Base-by-base conservation (phyloP, 2,113 vertebrate species). In the Lathamus discolor region DNA sequence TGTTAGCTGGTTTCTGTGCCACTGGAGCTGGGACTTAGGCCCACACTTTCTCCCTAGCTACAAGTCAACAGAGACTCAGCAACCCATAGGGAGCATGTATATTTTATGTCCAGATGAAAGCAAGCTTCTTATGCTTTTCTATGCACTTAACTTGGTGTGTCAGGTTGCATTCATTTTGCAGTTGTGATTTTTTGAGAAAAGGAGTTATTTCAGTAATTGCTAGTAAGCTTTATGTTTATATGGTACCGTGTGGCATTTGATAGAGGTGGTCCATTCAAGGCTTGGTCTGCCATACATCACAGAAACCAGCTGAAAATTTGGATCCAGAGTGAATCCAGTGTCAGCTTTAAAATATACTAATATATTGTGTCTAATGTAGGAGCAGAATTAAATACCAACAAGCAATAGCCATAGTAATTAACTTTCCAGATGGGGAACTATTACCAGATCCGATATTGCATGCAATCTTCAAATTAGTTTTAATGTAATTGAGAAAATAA, bases 31-130 rank as follows among this genome's bases (percentile, higher is more conserved):
- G 29, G n/a, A 39, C 33, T 70, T 37, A 67, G 43, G 49, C 39
- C 29, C 62, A 67, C 72, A 39, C 25, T 77, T 88, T 51, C 18
- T 86, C 37, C 51, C 24, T n/a, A 41, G 68, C 46, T 88, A 35
- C 54, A 78, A 78, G 46, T 48, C 88, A 80, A 17, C 64, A 83
- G 88, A 90, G 78, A 88, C 59, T 74, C 41, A 22, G 51, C 35
- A 81, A 35, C 61, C 52, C 73, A 14, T n/a, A 90, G 83, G 76
- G 76, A 92, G 2, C 44, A 25, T 68, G 20, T 75, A 17, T 94
- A 86, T 94, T 89, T 94, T 35, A 90, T 83, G 27, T 43, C 24
- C 33, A 68, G 61, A 64, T 78, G 61, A 90, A 92, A 93, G 41
- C 23, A 54, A 35, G 33, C 35, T 88, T 83, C 64, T 62, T 64